Percentiles rank a stretch among this genome's conserved stretches.
These are phyloP conservation scores for Tenebrio molitor DNA, from an alignment of 1,140 invertebrate genomes.

Conservation along the genomic window DNA sequence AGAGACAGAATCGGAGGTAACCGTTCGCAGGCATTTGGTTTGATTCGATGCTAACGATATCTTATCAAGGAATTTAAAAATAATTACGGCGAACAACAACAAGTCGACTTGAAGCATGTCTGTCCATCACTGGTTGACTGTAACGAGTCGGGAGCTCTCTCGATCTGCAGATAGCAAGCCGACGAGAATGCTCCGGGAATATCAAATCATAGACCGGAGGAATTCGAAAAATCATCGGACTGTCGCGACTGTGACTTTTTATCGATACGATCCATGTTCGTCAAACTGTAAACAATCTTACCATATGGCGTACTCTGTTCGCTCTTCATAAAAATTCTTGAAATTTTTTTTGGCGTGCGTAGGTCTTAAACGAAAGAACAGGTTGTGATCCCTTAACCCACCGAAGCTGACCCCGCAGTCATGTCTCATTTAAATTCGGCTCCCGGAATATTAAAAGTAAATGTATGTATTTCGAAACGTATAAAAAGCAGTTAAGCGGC, in stretches of 20 bases:
- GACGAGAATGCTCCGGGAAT: constrained; percentile 50
- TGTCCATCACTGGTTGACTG: constrained; percentile 55
- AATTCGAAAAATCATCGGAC: constrained; percentile 47
- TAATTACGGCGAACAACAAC: constrained; percentile 57
- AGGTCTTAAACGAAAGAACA: not conserved
- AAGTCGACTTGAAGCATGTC: constrained; percentile 52
- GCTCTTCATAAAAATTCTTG: not conserved
- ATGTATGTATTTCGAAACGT: constrained; percentile 31
- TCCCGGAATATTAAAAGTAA: constrained; percentile 32
- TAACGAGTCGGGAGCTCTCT: constrained; percentile 56
- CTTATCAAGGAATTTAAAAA: constrained; percentile 60
- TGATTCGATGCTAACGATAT: constrained; percentile 57
- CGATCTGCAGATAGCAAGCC: constrained; percentile 49
- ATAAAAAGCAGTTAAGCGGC: constrained; percentile 37
- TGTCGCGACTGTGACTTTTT: constrained; percentile 8
- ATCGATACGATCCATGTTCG: constrained; percentile 12
- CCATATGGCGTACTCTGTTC: not conserved
- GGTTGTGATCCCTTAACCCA: not conserved
- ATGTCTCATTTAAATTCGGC: constrained; percentile 32
- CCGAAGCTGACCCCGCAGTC: constrained; percentile 15
- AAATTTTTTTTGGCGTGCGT: too few species aligned
- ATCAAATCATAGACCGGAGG: constrained; percentile 51
- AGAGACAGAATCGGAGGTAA: constrained; percentile 43
- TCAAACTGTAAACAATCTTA: not conserved
- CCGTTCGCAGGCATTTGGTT: constrained; percentile 48